These are phyloP conservation scores for Ochlodes sylvanus DNA, from an alignment of 2,888 invertebrate species.

Conservation along the genomic window DNA sequence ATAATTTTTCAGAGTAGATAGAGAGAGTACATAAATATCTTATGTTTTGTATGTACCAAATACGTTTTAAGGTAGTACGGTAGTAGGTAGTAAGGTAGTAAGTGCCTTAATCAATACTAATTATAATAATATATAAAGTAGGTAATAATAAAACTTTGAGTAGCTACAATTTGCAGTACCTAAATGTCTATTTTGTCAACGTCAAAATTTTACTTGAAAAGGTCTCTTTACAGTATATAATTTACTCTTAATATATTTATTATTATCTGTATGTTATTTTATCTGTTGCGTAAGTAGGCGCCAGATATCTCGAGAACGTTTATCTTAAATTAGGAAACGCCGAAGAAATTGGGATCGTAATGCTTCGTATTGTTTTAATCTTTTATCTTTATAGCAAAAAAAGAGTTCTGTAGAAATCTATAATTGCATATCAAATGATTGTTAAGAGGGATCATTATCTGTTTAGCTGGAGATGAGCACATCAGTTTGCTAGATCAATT, in stretches of 20 bases:
- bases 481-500: conserved; percentile 8
- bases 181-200: conserved; percentile 11
- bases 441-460: background rate
- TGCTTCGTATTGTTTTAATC: conserved; percentile 6
- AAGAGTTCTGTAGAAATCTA: background rate
- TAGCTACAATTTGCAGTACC: background rate
- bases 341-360: background rate
- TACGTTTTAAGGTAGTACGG: no score
- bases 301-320: conserved; percentile 23
- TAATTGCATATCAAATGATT: conserved; percentile 4
- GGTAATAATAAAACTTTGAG: no score
- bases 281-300: conserved; percentile 31
- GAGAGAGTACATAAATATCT: no score
- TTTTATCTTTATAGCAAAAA: background rate
- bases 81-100: no score
- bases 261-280: conserved; percentile 26
- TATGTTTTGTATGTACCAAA: no score
- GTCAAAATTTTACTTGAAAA: conserved; percentile 19
- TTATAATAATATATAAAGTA: no score
- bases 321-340: conserved; percentile 24
- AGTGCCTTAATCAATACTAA: no score
- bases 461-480: background rate
- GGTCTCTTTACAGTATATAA: conserved; percentile 1
- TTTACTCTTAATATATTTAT: no score
- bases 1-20: no score